Conservation (phyloP, 2,888 invertebrate genomes). For the Papilio gigon region DNA sequence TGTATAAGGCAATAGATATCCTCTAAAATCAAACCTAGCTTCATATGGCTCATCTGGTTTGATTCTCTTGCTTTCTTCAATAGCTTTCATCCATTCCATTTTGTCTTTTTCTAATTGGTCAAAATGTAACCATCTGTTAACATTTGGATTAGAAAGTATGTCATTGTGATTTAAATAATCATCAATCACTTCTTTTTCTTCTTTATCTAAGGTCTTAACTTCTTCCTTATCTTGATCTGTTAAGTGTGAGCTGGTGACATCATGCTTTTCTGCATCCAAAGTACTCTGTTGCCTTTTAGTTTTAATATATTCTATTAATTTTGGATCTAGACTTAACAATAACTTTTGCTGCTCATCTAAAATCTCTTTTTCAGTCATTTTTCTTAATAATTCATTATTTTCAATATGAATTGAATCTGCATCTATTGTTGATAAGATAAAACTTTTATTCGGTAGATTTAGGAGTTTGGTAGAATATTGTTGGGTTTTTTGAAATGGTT, state of each 20-base stretch:
- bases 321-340: slow-evolving; percentile 84
- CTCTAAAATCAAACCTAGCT: slow-evolving; percentile 92
- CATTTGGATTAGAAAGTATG: slow-evolving; percentile 82
- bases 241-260: slow-evolving; percentile 47
- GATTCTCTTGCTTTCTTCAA: slow-evolving; percentile 80
- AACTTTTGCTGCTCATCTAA: slow-evolving; percentile 87
- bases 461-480: background rate
- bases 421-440: slow-evolving; percentile 74
- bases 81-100: slow-evolving; percentile 92
- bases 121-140: slow-evolving; percentile 92
- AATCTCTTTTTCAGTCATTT: slow-evolving; percentile 89
- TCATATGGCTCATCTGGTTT: slow-evolving; percentile 86
- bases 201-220: slow-evolving; percentile 18
- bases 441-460: slow-evolving; percentile 70
- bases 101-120: slow-evolving; percentile 93
- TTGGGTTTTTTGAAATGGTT: slow-evolving; percentile 41
- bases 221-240: slow-evolving; percentile 54
- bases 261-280: slow-evolving; percentile 3
- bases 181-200: slow-evolving; percentile 42
- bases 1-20: slow-evolving; percentile 88
- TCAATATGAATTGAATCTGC: slow-evolving; percentile 86
- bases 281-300: slow-evolving; percentile 55
- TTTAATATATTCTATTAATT: slow-evolving; percentile 85
- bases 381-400: slow-evolving; percentile 85
- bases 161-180: slow-evolving; percentile 79